A percentile compares a stretch with the other conserved stretches of the same genome.
Evolutionary conservation across 1,140 invertebrate genomes (phyloP).

Genomic region (Hydropsyche tenuis): DNA sequence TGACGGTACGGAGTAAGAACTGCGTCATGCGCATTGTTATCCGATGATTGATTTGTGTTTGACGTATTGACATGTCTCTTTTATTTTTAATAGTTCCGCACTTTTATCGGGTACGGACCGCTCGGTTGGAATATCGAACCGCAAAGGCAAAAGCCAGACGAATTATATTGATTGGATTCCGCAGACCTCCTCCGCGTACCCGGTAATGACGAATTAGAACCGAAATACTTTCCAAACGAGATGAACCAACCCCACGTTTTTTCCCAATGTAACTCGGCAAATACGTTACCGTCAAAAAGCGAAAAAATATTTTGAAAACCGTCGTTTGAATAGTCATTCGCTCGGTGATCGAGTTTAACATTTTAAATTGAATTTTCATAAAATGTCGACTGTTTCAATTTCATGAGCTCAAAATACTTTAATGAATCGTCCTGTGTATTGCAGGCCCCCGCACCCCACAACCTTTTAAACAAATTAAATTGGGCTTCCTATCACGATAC

Average conservation of each 20-base stretch:
- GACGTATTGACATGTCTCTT: too few species aligned
- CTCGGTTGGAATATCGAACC: background rate
- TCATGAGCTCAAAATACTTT: constrained; percentile 45
- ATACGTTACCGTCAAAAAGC: constrained; percentile 8
- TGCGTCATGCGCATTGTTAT: background rate
- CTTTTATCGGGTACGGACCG: background rate
- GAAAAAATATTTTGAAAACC: background rate
- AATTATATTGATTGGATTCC: constrained; percentile 9
- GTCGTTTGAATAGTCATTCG: too few species aligned
- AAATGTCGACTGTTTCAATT: constrained; percentile 40
- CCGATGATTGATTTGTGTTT: too few species aligned
- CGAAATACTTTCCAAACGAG: constrained; percentile 36
- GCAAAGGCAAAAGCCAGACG: too few species aligned
- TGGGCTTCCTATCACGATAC: background rate
- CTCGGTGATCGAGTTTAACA: constrained; percentile 13
- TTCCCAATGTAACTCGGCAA: constrained; percentile 44
- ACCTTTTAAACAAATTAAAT: constrained; percentile 7
- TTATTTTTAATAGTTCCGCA: too few species aligned
- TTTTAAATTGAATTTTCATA: constrained; percentile 44
- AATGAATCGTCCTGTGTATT: constrained; percentile 35
- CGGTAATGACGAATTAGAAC: constrained; percentile 49
- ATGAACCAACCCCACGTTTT: constrained; percentile 47
- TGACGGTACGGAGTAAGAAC: background rate
- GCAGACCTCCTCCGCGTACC: constrained; percentile 28
- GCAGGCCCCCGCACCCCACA: background rate